Evolutionary conservation across 2,888 invertebrate species (phyloP).

Genomic region (Biston betularia): DNA sequence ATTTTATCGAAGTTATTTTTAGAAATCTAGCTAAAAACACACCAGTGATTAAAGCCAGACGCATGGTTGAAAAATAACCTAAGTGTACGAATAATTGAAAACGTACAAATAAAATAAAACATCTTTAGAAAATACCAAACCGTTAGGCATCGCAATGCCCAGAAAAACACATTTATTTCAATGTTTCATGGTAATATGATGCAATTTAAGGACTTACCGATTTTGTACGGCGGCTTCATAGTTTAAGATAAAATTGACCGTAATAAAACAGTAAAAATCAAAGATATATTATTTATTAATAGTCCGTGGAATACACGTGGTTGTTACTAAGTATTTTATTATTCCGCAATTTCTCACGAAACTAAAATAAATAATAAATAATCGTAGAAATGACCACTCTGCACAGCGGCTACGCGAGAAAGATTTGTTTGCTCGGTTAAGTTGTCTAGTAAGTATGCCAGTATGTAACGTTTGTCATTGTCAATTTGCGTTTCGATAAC

Average conservation of each 20-base stretch:
- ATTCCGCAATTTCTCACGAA: constrained; percentile 1
- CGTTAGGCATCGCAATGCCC: background rate
- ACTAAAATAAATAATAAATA: background rate
- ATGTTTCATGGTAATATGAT: constrained; percentile 11
- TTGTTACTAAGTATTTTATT: background rate
- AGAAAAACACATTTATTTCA: background rate
- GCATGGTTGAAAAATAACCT: constrained; percentile 51
- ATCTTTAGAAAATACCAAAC: background rate
- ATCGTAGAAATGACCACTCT: constrained; percentile 13
- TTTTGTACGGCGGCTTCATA: constrained; percentile 81
- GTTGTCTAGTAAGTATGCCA: background rate
- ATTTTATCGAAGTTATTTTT: background rate
- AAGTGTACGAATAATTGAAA: constrained; percentile 1
- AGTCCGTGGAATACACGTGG: background rate
- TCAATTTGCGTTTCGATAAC: background rate
- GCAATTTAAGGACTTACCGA: constrained; percentile 63
- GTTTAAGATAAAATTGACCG: background rate
- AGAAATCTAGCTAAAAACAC: background rate
- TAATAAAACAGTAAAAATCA: background rate
- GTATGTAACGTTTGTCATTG: background rate
- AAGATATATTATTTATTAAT: background rate
- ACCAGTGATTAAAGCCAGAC: constrained; percentile 4
- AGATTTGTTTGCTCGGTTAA: constrained; percentile 4
- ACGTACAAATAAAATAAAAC: constrained; percentile 10
- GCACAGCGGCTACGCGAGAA: constrained; percentile 5